phyloP scores from a whole-genome alignment of 2,888 invertebrate species.

The Coenonympha arcania region DNA sequence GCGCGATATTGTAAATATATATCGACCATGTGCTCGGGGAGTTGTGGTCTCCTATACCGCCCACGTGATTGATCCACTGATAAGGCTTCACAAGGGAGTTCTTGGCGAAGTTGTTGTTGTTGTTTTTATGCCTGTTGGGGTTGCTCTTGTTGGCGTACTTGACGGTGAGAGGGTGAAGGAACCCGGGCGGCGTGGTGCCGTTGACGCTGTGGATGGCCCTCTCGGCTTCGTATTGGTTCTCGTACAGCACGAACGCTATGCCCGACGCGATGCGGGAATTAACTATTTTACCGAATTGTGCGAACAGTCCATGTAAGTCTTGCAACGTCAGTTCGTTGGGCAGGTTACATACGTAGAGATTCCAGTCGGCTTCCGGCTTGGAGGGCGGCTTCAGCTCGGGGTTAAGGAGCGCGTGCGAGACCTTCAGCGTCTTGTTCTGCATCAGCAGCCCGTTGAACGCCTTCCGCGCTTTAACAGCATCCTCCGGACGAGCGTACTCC shows the following conservation, averaged over 20 bases:
- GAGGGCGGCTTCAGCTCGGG: slow-evolving; percentile 69
- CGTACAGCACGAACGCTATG: slow-evolving; percentile 71
- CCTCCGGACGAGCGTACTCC: slow-evolving; percentile 69
- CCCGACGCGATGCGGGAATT: slow-evolving; percentile 73
- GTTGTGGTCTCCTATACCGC: slow-evolving; percentile 66
- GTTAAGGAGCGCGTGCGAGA: slow-evolving; percentile 69
- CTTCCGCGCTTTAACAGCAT: slow-evolving; percentile 70
- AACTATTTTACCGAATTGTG: slow-evolving; percentile 74
- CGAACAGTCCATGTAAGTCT: slow-evolving; percentile 72
- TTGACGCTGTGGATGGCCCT: slow-evolving; percentile 68
- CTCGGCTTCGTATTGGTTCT: slow-evolving; percentile 70
- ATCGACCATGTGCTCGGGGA: slow-evolving; percentile 72
- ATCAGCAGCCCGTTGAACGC: slow-evolving; percentile 71
- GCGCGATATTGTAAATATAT: slow-evolving; percentile 72
- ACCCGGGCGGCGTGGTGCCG: slow-evolving; percentile 68
- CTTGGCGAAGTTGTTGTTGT: slow-evolving; percentile 67
- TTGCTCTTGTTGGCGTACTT: slow-evolving; percentile 75
- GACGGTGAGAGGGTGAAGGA: slow-evolving; percentile 72
- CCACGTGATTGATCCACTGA: slow-evolving; percentile 71
- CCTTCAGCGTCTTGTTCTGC: slow-evolving; percentile 73
- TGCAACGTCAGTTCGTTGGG: slow-evolving; percentile 74
- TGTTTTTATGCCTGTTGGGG: slow-evolving; percentile 69
- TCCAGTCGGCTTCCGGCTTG: slow-evolving; percentile 74
- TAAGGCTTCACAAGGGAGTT: slow-evolving; percentile 64
- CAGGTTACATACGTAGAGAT: slow-evolving; percentile 73